Conservation (phyloP, 2,888 invertebrate species). For the Lydus trimaculatus region DNA sequence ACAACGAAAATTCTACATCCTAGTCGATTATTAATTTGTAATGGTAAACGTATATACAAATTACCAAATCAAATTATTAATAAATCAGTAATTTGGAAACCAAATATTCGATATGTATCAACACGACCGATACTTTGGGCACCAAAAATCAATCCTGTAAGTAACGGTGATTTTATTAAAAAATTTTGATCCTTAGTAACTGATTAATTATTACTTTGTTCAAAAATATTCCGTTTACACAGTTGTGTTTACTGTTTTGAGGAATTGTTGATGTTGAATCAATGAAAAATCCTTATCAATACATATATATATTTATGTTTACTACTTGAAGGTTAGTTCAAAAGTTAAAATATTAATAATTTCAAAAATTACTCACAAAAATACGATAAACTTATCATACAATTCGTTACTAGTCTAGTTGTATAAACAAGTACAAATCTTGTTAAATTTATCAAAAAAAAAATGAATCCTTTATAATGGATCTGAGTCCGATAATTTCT, state of each 20-base stretch:
- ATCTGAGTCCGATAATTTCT: no score
- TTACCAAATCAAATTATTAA: not conserved
- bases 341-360: not conserved
- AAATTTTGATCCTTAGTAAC: no score
- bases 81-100: not conserved
- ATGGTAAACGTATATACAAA: constrained; percentile 27
- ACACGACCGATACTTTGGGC: not conserved
- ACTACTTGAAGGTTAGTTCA: not conserved
- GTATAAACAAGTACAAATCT: not conserved
- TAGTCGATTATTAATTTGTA: constrained; percentile 41
- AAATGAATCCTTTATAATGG: no score
- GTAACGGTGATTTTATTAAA: not conserved
- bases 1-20: constrained; percentile 31
- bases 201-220: not conserved
- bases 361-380: not conserved
- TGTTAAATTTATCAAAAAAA: no score
- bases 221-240: not conserved
- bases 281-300: not conserved
- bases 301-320: not conserved
- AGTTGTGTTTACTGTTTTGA: not conserved
- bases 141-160: not conserved
- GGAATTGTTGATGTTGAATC: not conserved
- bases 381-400: not conserved
- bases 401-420: not conserved
- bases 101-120: not conserved